Evolutionary conservation across 2,797 vertebrate genomes (phyloP).

Genomic region (Gobio occitaniae): DNA sequence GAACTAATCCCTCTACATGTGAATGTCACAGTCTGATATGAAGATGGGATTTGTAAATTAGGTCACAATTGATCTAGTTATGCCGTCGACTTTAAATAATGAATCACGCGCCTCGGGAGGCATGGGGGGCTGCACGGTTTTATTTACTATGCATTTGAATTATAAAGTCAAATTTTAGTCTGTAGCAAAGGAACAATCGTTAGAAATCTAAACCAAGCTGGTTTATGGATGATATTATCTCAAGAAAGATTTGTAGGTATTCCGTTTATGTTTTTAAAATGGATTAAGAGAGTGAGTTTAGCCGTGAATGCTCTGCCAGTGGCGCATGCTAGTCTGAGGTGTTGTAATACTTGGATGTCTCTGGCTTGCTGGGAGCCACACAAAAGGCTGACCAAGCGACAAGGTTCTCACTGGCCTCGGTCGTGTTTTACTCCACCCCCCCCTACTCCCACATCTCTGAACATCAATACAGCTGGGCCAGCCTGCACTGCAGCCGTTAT

Average conservation of each 20-base stretch:
- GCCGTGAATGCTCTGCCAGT: neutral
- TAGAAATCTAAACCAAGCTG: neutral
- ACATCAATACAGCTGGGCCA: conserved; percentile 70
- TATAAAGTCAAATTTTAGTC: neutral
- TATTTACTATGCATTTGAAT: conserved; percentile 29
- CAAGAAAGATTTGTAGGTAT: neutral
- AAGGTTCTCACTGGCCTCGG: conserved; percentile 61
- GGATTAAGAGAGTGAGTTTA: neutral
- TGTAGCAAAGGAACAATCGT: neutral
- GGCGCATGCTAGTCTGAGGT: conserved; percentile 13
- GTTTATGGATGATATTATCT: neutral
- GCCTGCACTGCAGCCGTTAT: conserved; percentile 74
- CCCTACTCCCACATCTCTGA: conserved; percentile 57
- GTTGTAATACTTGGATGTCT: conserved; percentile 33
- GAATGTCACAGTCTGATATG: conserved; percentile 54
- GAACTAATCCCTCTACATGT: conserved; percentile 45
- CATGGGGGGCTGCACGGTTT: neutral
- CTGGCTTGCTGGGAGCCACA: conserved; percentile 56
- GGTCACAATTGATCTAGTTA: conserved; percentile 66
- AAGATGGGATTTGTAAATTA: conserved; percentile 62
- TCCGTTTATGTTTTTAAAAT: neutral
- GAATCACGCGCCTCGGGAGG: conserved; percentile 59
- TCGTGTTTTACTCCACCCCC: conserved; percentile 49
- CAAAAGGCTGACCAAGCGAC: conserved; percentile 60
- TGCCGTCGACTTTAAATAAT: conserved; percentile 69